Percentiles rank a stretch among this genome's conserved stretches.
Evolutionary conservation across 53 echinoderm and acorn worm genomes (phyloP).

Genomic region (Arbacia lixula): DNA sequence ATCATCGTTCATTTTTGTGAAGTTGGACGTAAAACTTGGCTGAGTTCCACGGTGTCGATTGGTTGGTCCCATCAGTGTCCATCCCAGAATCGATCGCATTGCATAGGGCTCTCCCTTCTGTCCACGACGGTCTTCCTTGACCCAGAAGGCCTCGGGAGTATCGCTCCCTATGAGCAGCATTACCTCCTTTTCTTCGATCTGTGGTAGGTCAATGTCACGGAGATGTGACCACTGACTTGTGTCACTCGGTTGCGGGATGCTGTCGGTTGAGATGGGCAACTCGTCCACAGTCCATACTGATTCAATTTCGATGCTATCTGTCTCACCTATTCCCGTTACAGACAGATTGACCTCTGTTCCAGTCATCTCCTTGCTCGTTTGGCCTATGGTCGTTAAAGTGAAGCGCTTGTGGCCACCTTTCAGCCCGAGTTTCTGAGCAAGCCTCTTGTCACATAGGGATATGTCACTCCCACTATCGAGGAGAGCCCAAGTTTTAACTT

Average conservation of each 20-base stretch:
- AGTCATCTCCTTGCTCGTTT: constrained; percentile 11
- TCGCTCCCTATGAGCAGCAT: constrained; percentile 62
- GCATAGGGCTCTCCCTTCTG: constrained; percentile 70
- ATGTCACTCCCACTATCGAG: constrained; percentile 50
- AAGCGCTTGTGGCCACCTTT: constrained; percentile 52
- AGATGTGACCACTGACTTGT: constrained; percentile 48
- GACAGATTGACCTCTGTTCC: constrained; percentile 51
- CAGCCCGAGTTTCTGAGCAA: constrained; percentile 65
- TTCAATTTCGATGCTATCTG: constrained; percentile 42
- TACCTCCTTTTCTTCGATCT: constrained; percentile 49
- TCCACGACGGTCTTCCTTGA: constrained; percentile 53
- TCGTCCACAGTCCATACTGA: constrained; percentile 64
- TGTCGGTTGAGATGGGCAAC: constrained; percentile 57
- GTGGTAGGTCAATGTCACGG: constrained; percentile 40
- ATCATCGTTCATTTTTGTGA: constrained; percentile 56
- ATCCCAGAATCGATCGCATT: constrained; percentile 63
- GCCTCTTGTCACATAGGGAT: constrained; percentile 69
- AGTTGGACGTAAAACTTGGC: constrained; percentile 17
- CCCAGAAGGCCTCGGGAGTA: constrained; percentile 71
- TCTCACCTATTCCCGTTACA: constrained; percentile 39
- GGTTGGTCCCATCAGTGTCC: constrained; percentile 70
- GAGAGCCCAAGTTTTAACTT: constrained; percentile 21
- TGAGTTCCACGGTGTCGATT: background rate
- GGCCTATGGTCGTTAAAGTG: constrained; percentile 52
- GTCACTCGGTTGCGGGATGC: constrained; percentile 53